Base-by-base conservation (phyloP, 2,113 vertebrate species). In the Aviceda subcristata region DNA sequence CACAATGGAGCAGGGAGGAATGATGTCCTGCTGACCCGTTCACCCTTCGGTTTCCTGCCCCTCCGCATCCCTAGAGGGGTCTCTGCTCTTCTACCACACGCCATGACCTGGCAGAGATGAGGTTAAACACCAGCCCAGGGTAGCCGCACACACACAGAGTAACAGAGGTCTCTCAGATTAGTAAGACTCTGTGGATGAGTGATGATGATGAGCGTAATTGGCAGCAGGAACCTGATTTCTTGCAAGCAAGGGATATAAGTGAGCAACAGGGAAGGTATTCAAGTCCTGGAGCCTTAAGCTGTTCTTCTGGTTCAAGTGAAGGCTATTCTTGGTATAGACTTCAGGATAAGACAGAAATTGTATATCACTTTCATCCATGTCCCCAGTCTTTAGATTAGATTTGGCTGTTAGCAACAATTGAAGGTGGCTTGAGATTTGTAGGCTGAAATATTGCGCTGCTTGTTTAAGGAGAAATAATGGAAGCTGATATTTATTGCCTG, bases 141-240 rank as follows among this genome's bases (percentile, higher is more conserved):
- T 55, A 92, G 63, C 36, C 56, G 45, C 34, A 69, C 32, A 50
- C 26, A 80, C 15, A 68, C 11, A 88, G 27, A 56, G 26, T 39
- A 81, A 84, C 12, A 32, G 56, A 83, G 59, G 60, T 50, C 43
- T 67, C 71, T 50, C 73, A 57, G 34, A 50, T 93, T 48, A 87
- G 39, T 56, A 64, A 81, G 5, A 53, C 22, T 48, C 62, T 55
- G 19, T 74, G 77, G 62, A 72, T 94, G 77, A 96, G 74, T 79
- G 87, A 94, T 94, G 92, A 86, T 82, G 66, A 95, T 59, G 77
- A 91, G 79, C 18, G 5, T 76, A 81, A 92, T 3, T 69, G 94
- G 73, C 80, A 97, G 41, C 24, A 34, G 69, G 41, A 95, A 85
- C 50, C 22, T 90, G 83, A 94, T 89, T 94, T 94, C 60, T 73